Base-by-base conservation (phyloP, 2,113 vertebrate genomes). In the Plotosus lineatus region DNA sequence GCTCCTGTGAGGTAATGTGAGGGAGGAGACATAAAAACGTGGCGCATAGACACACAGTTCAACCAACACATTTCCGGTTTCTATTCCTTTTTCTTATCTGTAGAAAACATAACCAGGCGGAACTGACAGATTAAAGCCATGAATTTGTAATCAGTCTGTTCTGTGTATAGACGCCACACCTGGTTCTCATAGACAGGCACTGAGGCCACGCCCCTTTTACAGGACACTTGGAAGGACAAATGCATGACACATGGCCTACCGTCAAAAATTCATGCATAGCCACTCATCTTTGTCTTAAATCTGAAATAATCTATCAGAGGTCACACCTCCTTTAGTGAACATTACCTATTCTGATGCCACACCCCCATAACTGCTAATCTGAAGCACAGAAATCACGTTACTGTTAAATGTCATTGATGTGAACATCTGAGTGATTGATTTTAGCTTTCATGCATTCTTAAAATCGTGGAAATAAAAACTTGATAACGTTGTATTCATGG, bases 401-500 rank as follows among this genome's bases (percentile, higher is more conserved):
- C n/a, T 44, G 65, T 40, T 26, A 26, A 26, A 69, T 44, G 23
- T 44, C 23, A 44, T 68, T n/a, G 6, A 68, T 44, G 11, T 68
- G 11, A 26, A 42, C 38, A 68, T 44, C 46, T 53, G 21, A 21
- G 60, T 21, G 56, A 17, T 44, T 33, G 26, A 56, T 83, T 36
- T 48, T 55, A 5, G 28, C 17, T 28, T 80, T 75, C 28, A 48
- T 68, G 8, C 17, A 6, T 50, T 36, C 17, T 19, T 61, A 44
- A n/a, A 17, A 50, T 26, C n/a, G 44, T 48, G 51, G 19, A 56
- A 56, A 48, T 23, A 78, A 72, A 72, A 50, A 26, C 65, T 17
- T 23, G 66, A 72, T 60, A 53, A 69, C 75, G 63, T 46, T 40
- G 8, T 60, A 51, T 76, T 65, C 78, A 55, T 78, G 74, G 46